These are phyloP conservation scores for Agonum fuliginosum DNA, from an alignment of 2,888 invertebrate genomes.

Conservation along the genomic window DNA sequence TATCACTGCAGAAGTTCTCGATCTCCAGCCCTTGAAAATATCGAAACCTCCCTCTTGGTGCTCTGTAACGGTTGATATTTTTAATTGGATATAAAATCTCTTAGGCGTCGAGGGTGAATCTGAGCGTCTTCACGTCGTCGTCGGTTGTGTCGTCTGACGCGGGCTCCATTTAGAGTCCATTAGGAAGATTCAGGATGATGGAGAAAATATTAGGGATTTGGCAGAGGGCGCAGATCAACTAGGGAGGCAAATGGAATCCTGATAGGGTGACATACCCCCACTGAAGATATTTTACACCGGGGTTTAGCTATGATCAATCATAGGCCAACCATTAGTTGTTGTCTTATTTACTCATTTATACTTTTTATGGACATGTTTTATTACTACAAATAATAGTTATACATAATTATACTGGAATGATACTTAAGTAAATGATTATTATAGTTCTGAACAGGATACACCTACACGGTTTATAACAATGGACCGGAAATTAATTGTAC, in stretches of 20 bases:
- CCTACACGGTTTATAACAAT: no score
- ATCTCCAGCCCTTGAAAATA: background rate
- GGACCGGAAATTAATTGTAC: no score
- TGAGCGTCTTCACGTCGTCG: constrained; percentile 62
- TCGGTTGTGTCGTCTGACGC: constrained; percentile 68
- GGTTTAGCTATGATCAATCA: no score
- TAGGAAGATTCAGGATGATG: constrained; percentile 69
- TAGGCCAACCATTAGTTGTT: no score
- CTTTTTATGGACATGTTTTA: constrained; percentile 15
- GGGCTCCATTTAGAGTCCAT: constrained; percentile 71
- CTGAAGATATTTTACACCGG: no score
- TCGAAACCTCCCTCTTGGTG: constrained; percentile 58
- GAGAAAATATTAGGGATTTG: constrained; percentile 69
- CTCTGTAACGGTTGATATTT: constrained; percentile 68
- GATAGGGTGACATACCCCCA: constrained; percentile 63
- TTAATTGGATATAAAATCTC: constrained; percentile 70
- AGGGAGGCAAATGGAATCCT: constrained; percentile 66
- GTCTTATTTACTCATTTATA: no score
- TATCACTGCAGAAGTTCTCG: no score
- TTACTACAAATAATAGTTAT: constrained; percentile 27
- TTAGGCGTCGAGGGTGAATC: constrained; percentile 63
- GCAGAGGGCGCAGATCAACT: constrained; percentile 62
- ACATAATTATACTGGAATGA: constrained; percentile 16
- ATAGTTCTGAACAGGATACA: no score
- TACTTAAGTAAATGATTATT: constrained; percentile 30